Evolutionary conservation across 2,797 vertebrate species (phyloP), one percentile per base, ranked within the genome.

Genomic region (Eulemur mongoz): DNA sequence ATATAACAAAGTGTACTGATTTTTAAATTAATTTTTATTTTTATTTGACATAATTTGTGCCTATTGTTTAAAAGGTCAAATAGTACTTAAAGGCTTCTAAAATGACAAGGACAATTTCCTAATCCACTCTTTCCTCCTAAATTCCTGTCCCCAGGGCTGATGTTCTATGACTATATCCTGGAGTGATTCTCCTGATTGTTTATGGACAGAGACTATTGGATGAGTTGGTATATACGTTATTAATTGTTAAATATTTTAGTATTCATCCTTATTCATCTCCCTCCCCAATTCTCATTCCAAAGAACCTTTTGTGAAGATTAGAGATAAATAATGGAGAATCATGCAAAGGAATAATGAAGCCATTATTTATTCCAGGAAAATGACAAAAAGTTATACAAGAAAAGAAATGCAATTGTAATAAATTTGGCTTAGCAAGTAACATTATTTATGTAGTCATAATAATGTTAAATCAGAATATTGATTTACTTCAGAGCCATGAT

Each of bases 221-320:
- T 30, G 84, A 91, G 40, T n/a, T 72, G 2, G 5, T 69, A 3
- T 75, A 32, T 57, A 10, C 54, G 7, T 87, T 85, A 69, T 38
- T 86, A 9, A 3, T 89, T 78, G 59, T 73, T 78, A 92, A 80
- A 84, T 81, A 63, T 79, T 59, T 96, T 65, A n/a, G 86, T 80
- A 93, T 86, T 83, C 35, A 89, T 1, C 13, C 5, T 69, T 81
- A 30, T 3, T 89, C 2, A 57, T 52, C 7, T 8, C 18, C 32
- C 70, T 59, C 15, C 30, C 20, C 17, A 80, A 65, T 89, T 93
- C 25, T 96, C 43, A 95, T 59, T 96, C 43, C 35, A 83, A 70
- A 94, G 45, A 91, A 84, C 4, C 1, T 35, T 78, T 84, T 73
- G 4, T 69, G 63, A 85, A 94, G 61, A 54, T 65, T 73, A 70